Base-by-base conservation (phyloP, 1,140 invertebrate species). In the Trypoxylus dichotomus region DNA sequence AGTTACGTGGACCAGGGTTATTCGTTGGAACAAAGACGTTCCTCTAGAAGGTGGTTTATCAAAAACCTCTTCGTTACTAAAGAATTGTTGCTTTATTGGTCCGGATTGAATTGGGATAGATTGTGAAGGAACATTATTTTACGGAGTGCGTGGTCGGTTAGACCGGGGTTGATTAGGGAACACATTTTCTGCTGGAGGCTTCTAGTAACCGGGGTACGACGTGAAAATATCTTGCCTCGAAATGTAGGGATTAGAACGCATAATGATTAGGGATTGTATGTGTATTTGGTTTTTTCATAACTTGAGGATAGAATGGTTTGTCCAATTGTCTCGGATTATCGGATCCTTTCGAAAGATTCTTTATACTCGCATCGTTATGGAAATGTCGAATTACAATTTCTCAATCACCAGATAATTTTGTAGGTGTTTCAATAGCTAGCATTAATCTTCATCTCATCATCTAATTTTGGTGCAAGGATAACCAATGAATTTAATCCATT, bases 1-100 rank as follows among this genome's bases (percentile, higher is more conserved):
- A 43, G 76, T 37, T 73, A 68, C 32, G 80, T 76, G 37, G 79
- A 80, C 75, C 42, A 73, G 37, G 27, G 24, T 73, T 37, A 25
- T n/a, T 74, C 32, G 37, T 74, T 13, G 72, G 32, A 1, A 29
- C 29, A n/a, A 74, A 74, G 2, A 74, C 32, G 19, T 74, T 32
- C 32, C 27, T 29, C n/a, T 73, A 7, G 72, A 21, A 7, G 1
- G n/a, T 11, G 27, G 29, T 42, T 74, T 74, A 24, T 29, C 37
- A 74, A 74, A 74, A 8, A 42, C 72, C 37, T 41, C 8, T 37
- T 37, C n/a, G 10, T 74, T 42, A 27, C 25, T 74, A 41, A 24
- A 19, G 13, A 43, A 25, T 11, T 37, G 27, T 41, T 74, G 72
- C 6, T 74, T 7, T 37, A 43, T 8, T 74, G 27, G 8, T 41